Percentiles rank a stretch among this genome's conserved stretches.
phyloP scores from a whole-genome alignment of 2,888 invertebrate species.

The Hirudinaria manillensis region DNA sequence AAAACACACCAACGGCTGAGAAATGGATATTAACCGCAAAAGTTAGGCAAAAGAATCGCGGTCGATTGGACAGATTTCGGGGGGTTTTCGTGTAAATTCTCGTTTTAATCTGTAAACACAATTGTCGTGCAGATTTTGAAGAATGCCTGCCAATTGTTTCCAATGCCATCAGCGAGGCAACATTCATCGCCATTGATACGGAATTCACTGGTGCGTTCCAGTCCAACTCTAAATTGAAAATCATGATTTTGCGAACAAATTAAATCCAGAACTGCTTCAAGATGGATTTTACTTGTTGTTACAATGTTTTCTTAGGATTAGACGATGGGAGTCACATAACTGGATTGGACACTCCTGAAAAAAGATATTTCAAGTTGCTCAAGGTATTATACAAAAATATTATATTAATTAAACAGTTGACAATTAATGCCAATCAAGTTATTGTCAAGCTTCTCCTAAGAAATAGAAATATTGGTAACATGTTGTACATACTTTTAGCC shows the following conservation, averaged over 20 bases:
- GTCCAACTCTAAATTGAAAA: neutral
- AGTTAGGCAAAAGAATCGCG: neutral
- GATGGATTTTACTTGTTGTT: neutral
- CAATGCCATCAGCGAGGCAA: conserved; percentile 3
- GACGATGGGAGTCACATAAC: conserved; percentile 24
- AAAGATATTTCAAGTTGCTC: conserved; percentile 15
- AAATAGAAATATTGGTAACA: neutral
- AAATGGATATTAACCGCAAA: conserved; percentile 6
- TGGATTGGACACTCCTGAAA: conserved; percentile 19
- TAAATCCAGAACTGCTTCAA: neutral
- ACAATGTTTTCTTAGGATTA: neutral
- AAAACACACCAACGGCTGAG: conserved; percentile 1
- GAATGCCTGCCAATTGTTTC: neutral
- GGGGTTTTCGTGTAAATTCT: neutral
- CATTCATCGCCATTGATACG: conserved; percentile 15
- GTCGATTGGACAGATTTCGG: neutral
- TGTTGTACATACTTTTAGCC: conserved; percentile 9
- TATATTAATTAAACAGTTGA: neutral
- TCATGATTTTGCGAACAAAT: neutral
- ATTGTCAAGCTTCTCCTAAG: neutral
- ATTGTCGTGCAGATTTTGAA: conserved; percentile 9
- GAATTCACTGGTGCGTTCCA: conserved; percentile 16
- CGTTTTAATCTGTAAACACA: neutral
- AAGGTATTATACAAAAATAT: conserved; percentile 9
- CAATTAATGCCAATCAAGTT: neutral